Evolutionary conservation across 2,113 vertebrate genomes (phyloP), one percentile per base, ranked within the genome.

Genomic region (Cheilinus undulatus): DNA sequence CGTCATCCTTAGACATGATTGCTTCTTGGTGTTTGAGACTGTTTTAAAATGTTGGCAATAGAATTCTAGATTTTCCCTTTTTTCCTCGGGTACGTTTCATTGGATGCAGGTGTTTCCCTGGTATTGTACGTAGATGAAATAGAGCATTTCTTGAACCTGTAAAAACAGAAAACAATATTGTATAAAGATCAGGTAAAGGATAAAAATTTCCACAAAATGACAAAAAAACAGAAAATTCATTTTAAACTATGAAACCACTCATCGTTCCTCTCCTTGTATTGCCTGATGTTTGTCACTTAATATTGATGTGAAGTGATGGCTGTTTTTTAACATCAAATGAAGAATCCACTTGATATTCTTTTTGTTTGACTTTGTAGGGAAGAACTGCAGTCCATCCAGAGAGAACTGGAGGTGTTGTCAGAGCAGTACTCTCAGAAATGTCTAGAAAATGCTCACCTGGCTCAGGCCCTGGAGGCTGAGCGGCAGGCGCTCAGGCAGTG

Each of bases 341-440:
- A 7, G 58, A 26, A 17, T 26, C 1, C 3, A 30, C 11, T 34
- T 65, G 19, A 68, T 56, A 2, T 1, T 62, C 12, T 72, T n/a
- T 17, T 54, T 3, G 4, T 56, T 3, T 52, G 19, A 12, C 6
- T 67, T 15, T 68, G 0, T 84, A 99, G 98, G 86, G 96, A 99
- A 86, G 98, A 99, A 92, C 90, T 99, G 77, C 96, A 96, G 93
- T 99, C 98, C 0, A 95, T 98, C 88, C 96, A 99, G 71, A 93
- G 98, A 78, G 98, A 99, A 88, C 94, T 99, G 87, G 97, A 99
- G 92, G 97, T 99, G 69, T 90, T 99, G 26, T 99, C 98, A 0
- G 97, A 99, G 92, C 98, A 98, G 92, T 99, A 99, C 74, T 99
- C 97, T 0, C 97, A 98, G 93, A 99, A 99, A 89, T 99, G 97